Evolutionary conservation across 2,113 vertebrate genomes (phyloP), one percentile per base, ranked within the genome.

Genomic region (Ellobius talpinus): DNA sequence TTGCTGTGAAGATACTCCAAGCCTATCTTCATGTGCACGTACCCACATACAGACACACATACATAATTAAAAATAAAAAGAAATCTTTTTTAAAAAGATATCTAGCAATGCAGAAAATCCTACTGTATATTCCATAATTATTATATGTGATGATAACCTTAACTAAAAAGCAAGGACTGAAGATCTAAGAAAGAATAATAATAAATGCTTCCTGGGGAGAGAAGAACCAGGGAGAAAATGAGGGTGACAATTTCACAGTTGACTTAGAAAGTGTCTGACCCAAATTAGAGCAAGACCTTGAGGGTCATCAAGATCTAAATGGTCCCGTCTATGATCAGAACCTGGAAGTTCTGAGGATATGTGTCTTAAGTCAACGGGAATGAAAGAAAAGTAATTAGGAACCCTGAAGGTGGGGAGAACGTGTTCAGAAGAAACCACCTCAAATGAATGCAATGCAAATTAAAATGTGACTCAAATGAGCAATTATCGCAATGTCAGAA

Each of bases 161-260:
- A 87, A 13, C 61, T 52, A 97, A 90, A 45, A 52, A 93, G 39
- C 91, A 89, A 63, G 7, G 65, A 89, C 68, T 4, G 10, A 79
- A 82, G 7, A 82, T 89, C 84, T 87, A 33, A 50, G 94, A n/a
- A 89, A 70, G 33, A 58, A 91, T 82, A 94, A 74, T n/a, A 89
- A 61, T 29, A 96, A 84, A 82, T 77, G 36, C 42, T 79, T 76
- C 55, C 78, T 86, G 29, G 7, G 29, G 31, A 47, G 26, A 79
- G 82, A 21, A 78, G 11, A 79, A 70, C 19, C 7, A 76, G 73
- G 63, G 89, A 17, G 52, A 89, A 95, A n/a, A 19, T 77, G 87
- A 88, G 21, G 21, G 63, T n/a, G 55, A 82, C 42, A 88, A 31
- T 61, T 93, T 93, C 50, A 33, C 55, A 87, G 58, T 23, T n/a